Evolutionary conservation across 2,888 invertebrate species (phyloP), one percentile per base, ranked within the genome.

Genomic region (Troides aeacus): DNA sequence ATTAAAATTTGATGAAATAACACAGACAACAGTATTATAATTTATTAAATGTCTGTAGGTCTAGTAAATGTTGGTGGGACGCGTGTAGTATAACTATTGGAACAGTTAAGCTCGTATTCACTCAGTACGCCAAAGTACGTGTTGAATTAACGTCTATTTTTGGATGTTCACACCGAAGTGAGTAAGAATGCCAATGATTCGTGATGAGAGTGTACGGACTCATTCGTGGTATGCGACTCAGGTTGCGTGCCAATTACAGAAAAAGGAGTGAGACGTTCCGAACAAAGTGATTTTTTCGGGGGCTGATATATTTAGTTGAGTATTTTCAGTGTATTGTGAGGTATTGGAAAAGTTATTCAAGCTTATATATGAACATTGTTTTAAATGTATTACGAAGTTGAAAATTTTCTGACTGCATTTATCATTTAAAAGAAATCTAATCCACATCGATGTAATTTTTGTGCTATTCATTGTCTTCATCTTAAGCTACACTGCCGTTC

Each of bases 181-280:
- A 67, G 63, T 66, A 62, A 66, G 70, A 70, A 70, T 66, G 60
- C 70, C 63, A 67, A 69, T 60, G 64, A 30, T 66, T 66, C 39
- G 36, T 63, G 24, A 50, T 18, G 50, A 36, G 66, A 62, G 42
- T 63, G 63, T 50, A 59, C 58, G 59, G 42, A 39, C 66, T 70
- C 58, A 60, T 71, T 72, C 73, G 72, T 75, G 77, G 76, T 73
- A 78, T 75, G 77, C 75, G 77, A 74, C 65, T 75, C 64, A 73
- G 75, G 77, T 76, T 71, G 73, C 75, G 81, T 85, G 85, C 85
- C 83, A 84, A 85, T 76, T 75, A 74, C 76, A 71, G 71, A 80
- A 80, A 81, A 81, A 84, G 74, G 79, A 76, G 75, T 80, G 81
- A 77, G 74, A 77, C 70, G 75, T 77, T 74, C 75, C 74, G 76